Evolutionary conservation across 2,888 invertebrate species (phyloP).

Genomic region (Metalampra italica): DNA sequence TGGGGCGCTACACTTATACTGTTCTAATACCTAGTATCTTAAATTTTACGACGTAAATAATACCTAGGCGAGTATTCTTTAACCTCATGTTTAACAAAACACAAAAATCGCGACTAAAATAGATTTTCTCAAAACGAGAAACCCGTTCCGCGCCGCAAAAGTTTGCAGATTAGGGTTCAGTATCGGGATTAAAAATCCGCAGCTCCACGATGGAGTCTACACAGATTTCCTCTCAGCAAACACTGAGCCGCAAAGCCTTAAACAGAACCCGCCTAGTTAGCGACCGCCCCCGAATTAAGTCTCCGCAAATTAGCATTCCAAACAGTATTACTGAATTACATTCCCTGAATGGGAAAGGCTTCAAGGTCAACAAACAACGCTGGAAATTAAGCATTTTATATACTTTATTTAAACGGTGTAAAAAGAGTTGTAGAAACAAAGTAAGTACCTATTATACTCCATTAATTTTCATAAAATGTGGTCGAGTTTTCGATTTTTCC

Average conservation of each 20-base stretch:
- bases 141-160: background rate
- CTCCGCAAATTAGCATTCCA: constrained; percentile 2
- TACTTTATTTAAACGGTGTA: too few species aligned
- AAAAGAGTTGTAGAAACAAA: too few species aligned
- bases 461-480: too few species aligned
- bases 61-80: too few species aligned
- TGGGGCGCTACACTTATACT: too few species aligned
- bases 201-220: background rate
- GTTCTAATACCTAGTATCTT: too few species aligned
- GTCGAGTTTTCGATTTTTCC: too few species aligned
- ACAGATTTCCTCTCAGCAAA: background rate
- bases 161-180: background rate
- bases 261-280: background rate
- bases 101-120: background rate
- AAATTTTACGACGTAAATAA: too few species aligned
- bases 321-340: constrained; percentile 1
- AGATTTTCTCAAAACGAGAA: background rate
- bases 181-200: background rate
- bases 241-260: constrained; percentile 1
- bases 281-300: constrained; percentile 1
- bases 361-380: background rate
- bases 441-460: too few species aligned
- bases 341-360: background rate
- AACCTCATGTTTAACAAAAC: too few species aligned
- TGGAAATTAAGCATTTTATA: background rate